These are phyloP conservation scores for Okamejei kenojei DNA, from an alignment of 2,797 vertebrate species.

Conservation along the genomic window DNA sequence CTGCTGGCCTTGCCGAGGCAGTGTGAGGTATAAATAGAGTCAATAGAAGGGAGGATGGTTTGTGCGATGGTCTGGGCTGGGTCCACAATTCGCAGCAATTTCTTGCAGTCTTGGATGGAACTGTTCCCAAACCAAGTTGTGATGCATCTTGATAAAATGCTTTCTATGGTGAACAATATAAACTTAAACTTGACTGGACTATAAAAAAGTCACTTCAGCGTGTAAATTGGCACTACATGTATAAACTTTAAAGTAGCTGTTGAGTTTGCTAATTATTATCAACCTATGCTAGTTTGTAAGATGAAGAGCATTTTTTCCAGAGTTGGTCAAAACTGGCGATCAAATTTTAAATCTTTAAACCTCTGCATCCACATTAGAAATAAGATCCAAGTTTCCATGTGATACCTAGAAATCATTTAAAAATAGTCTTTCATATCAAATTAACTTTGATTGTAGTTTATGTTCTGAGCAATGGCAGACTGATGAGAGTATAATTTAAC, in stretches of 20 bases:
- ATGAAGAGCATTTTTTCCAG: not conserved
- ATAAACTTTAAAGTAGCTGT: not conserved
- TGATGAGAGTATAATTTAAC: not conserved
- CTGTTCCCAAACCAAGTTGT: no score
- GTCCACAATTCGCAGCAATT: no score
- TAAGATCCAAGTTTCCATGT: not conserved
- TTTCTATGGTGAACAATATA: no score
- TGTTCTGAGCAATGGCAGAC: not conserved
- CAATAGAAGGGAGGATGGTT: no score
- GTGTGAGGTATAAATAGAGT: no score
- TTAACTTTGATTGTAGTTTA: not conserved
- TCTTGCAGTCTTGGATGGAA: no score
- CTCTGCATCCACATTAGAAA: not conserved
- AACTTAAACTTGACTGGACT: no score
- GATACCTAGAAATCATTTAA: not conserved
- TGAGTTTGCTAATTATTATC: not conserved
- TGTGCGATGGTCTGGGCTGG: no score
- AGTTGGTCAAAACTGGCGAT: not conserved
- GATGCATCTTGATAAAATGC: no score
- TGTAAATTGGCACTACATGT: not conserved
- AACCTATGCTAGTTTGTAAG: not conserved
- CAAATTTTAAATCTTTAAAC: not conserved
- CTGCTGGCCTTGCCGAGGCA: no score
- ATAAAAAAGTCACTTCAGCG: not conserved
- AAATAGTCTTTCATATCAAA: not conserved